Evolutionary conservation across 2,113 vertebrate species (phyloP).

Genomic region (Odocoileus hemionus): DNA sequence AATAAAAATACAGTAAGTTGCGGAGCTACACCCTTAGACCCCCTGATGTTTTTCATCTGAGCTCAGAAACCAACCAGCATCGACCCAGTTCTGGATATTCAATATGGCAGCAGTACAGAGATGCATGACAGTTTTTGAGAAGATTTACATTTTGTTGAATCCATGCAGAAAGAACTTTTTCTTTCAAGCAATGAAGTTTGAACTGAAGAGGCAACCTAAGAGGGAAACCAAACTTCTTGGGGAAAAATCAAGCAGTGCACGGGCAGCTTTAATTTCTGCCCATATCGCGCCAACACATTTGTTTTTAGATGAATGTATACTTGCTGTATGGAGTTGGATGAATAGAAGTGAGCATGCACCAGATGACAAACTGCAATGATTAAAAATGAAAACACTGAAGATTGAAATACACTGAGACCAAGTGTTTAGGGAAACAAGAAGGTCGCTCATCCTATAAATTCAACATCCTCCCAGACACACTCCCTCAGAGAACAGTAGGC

Average conservation of each 20-base stretch:
- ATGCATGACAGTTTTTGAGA: neutral
- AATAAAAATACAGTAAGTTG: neutral
- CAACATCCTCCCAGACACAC: neutral
- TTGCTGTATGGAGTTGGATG: constrained; percentile 29
- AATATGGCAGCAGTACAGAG: neutral
- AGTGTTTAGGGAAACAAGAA: neutral
- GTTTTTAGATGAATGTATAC: neutral
- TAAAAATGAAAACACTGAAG: neutral
- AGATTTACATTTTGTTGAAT: neutral
- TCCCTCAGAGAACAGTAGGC: neutral
- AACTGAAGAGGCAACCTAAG: neutral
- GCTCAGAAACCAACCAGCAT: neutral
- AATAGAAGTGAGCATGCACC: constrained; percentile 40
- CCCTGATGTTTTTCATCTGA: neutral
- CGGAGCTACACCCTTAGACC: neutral
- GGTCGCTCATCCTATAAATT: neutral
- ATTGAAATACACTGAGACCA: neutral
- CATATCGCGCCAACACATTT: neutral
- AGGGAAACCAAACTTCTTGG: neutral
- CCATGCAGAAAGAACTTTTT: neutral
- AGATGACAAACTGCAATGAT: constrained; percentile 35
- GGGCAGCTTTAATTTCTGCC: neutral
- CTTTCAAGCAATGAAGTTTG: neutral
- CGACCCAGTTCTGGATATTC: neutral
- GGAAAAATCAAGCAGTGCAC: neutral